Percentiles rank a stretch among this genome's conserved stretches.
These are phyloP conservation scores for Eugnorisma glareosa DNA, from an alignment of 2,888 invertebrate species.

Conservation along the genomic window DNA sequence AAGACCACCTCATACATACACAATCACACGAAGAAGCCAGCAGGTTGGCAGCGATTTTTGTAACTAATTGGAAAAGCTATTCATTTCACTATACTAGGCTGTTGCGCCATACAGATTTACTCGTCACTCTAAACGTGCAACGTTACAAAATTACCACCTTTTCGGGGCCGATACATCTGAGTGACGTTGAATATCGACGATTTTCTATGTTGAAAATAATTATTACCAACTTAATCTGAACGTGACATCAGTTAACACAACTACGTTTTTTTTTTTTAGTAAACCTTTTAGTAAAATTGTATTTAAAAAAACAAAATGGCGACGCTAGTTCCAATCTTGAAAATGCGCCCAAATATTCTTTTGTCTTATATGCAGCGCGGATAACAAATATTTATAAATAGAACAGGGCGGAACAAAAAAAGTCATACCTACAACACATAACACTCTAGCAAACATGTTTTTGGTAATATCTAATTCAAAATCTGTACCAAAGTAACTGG, in stretches of 20 bases:
- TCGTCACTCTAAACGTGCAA: background rate
- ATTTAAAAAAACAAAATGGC: background rate
- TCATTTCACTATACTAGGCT: background rate
- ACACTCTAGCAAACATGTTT: background rate
- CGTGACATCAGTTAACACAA: background rate
- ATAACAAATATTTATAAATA: too few relatives aligned
- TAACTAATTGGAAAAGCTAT: background rate
- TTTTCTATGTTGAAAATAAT: background rate
- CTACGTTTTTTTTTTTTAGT: background rate
- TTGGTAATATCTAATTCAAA: background rate
- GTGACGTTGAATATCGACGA: background rate
- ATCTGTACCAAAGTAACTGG: constrained; percentile 6
- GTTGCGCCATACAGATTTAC: background rate
- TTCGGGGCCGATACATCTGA: background rate
- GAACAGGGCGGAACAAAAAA: too few relatives aligned
- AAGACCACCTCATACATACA: background rate
- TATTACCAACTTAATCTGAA: background rate
- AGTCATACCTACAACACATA: too few relatives aligned
- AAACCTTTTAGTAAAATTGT: background rate
- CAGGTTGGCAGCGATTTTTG: background rate
- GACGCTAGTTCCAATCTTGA: background rate
- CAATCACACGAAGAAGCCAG: background rate
- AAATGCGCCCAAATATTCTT: too few relatives aligned
- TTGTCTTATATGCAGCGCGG: too few relatives aligned
- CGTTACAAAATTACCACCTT: background rate